phyloP scores from a whole-genome alignment of 2,797 vertebrate genomes.

The Channallabes apus region DNA sequence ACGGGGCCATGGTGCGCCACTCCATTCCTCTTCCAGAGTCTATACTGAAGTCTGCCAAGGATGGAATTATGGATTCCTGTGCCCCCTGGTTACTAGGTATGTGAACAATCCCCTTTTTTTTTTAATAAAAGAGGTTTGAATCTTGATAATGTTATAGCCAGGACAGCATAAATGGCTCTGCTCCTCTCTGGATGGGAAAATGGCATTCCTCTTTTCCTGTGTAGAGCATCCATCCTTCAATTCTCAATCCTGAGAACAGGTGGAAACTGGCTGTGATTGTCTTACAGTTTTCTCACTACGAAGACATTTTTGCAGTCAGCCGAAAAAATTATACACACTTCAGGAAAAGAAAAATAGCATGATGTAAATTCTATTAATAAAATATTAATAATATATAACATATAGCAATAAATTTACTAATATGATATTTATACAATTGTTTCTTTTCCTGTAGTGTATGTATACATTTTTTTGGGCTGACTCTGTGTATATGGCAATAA shows the following conservation, averaged over 20 bases:
- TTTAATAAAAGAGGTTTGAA: neutral
- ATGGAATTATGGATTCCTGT: conserved; percentile 98
- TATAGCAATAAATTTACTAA: too few species aligned
- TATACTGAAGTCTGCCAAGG: conserved; percentile 98
- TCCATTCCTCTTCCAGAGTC: conserved; percentile 97
- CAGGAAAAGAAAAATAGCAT: too few species aligned
- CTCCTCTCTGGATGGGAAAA: neutral
- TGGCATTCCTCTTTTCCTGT: neutral
- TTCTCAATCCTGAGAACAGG: neutral
- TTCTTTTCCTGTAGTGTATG: too few species aligned
- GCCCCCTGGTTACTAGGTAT: conserved; percentile 97
- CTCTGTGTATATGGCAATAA: neutral
- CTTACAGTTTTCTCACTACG: neutral
- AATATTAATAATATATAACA: too few species aligned
- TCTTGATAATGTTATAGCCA: neutral
- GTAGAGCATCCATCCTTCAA: too few species aligned
- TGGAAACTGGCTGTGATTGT: neutral
- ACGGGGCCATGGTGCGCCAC: conserved; percentile 97
- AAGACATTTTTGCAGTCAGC: neutral
- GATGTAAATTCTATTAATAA: too few species aligned
- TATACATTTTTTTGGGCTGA: too few species aligned
- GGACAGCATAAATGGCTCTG: neutral
- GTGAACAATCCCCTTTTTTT: conserved; percentile 54
- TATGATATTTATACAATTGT: too few species aligned
- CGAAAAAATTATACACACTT: too few species aligned